Conservation (phyloP, 2,113 vertebrate species). For the Tor tambroides region DNA sequence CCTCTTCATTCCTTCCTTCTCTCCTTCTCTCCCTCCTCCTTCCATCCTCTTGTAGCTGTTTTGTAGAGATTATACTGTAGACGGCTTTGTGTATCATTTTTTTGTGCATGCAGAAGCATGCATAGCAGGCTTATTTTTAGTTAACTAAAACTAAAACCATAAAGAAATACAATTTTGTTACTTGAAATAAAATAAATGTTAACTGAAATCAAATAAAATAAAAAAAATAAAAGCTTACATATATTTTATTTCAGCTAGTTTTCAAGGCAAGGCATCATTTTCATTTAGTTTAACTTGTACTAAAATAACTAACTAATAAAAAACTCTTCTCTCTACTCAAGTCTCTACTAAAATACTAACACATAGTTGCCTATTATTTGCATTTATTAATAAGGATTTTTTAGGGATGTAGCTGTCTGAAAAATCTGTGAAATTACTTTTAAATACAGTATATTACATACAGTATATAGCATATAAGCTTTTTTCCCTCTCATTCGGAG, state of each 20-base stretch:
- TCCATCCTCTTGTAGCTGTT: background rate
- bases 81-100: background rate
- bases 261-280: too few species aligned
- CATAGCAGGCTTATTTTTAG: too few species aligned
- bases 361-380: background rate
- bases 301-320: background rate
- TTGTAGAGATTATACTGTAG: background rate
- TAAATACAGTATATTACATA: background rate
- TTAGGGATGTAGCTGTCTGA: background rate
- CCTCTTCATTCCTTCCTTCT: conserved; percentile 33
- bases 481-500: too few species aligned
- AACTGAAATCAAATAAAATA: too few species aligned
- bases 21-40: background rate
- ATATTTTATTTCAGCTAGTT: too few species aligned
- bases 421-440: background rate
- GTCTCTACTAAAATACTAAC: background rate
- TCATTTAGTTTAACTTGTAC: too few species aligned
- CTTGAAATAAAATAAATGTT: too few species aligned
- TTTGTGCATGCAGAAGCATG: background rate
- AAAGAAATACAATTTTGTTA: too few species aligned
- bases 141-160: too few species aligned
- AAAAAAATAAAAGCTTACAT: too few species aligned
- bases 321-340: too few species aligned
- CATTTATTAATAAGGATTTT: background rate
- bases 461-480: too few species aligned